These are phyloP conservation scores for Synanthedon formicaeformis DNA, from an alignment of 2,888 invertebrate species.

Conservation along the genomic window DNA sequence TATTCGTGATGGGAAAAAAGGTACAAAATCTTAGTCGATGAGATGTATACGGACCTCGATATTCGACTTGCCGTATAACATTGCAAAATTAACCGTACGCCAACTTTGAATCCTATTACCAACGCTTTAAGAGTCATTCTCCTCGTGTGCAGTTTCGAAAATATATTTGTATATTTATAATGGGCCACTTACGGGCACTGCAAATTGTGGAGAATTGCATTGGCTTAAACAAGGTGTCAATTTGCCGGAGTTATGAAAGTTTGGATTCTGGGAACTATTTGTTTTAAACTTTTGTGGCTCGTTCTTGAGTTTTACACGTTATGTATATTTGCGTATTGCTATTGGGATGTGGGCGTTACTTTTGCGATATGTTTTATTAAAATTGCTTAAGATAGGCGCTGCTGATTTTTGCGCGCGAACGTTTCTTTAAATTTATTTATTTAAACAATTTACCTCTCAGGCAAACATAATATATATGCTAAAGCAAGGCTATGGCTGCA, in stretches of 20 bases:
- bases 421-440: too few relatives aligned
- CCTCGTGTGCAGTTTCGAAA: background rate
- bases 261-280: slow-evolving; percentile 63
- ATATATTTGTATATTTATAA: slow-evolving; percentile 44
- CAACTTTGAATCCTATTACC: slow-evolving; percentile 5
- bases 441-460: too few relatives aligned
- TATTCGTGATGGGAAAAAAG: slow-evolving; percentile 68
- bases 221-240: slow-evolving; percentile 66
- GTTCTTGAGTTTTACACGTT: slow-evolving; percentile 38
- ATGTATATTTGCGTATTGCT: slow-evolving; percentile 44
- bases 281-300: slow-evolving; percentile 53
- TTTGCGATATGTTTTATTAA: slow-evolving; percentile 50
- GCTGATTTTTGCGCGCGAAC: background rate
- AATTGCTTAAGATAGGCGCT: slow-evolving; percentile 6
- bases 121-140: slow-evolving; percentile 14
- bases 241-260: slow-evolving; percentile 68
- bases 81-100: slow-evolving; percentile 19
- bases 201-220: slow-evolving; percentile 65
- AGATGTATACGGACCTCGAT: slow-evolving; percentile 53
- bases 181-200: slow-evolving; percentile 63
- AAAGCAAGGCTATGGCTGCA: too few relatives aligned
- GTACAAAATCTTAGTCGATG: slow-evolving; percentile 59
- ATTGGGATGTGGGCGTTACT: slow-evolving; percentile 36
- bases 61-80: slow-evolving; percentile 33
- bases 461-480: too few relatives aligned